These are phyloP conservation scores for Tetanocera ferruginea DNA, from an alignment of 2,888 invertebrate species.

Conservation along the genomic window DNA sequence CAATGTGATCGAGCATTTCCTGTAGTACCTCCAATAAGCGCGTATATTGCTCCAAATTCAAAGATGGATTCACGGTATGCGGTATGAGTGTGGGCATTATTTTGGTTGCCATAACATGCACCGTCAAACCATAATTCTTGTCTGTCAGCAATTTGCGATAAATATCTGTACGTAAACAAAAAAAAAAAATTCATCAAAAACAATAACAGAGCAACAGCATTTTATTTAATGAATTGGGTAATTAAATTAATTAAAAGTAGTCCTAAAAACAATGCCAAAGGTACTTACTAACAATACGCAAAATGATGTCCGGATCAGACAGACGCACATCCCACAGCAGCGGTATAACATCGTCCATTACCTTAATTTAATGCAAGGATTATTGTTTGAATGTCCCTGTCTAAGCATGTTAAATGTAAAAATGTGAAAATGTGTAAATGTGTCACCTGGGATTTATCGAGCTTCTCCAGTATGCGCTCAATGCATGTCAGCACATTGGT, in stretches of 20 bases:
- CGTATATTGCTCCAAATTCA: slow-evolving; percentile 86
- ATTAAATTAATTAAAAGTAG: neutral
- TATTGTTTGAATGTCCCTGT: neutral
- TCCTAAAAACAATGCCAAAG: neutral
- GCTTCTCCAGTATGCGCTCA: slow-evolving; percentile 84
- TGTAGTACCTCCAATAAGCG: slow-evolving; percentile 84
- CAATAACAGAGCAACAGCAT: neutral
- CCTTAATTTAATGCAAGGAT: slow-evolving; percentile 62
- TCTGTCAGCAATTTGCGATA: slow-evolving; percentile 92
- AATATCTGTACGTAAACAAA: slow-evolving; percentile 77
- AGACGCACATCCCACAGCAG: slow-evolving; percentile 88
- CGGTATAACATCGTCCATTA: slow-evolving; percentile 92
- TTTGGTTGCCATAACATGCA: slow-evolving; percentile 92
- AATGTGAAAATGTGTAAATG: slow-evolving; percentile 8
- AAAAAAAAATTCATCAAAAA: neutral
- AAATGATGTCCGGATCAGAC: slow-evolving; percentile 89
- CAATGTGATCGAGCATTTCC: slow-evolving; percentile 92
- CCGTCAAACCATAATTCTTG: slow-evolving; percentile 89
- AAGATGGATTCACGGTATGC: slow-evolving; percentile 89
- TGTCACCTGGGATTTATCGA: slow-evolving; percentile 82
- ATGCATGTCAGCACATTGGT: slow-evolving; percentile 83
- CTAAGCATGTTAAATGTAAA: neutral
- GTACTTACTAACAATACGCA: slow-evolving; percentile 93
- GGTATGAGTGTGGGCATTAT: slow-evolving; percentile 94
- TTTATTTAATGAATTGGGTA: neutral